Evolutionary conservation across 30 jellyfish, hydroid and myxozoan genomes (phyloP).

Genomic region (Mastigias papua): DNA sequence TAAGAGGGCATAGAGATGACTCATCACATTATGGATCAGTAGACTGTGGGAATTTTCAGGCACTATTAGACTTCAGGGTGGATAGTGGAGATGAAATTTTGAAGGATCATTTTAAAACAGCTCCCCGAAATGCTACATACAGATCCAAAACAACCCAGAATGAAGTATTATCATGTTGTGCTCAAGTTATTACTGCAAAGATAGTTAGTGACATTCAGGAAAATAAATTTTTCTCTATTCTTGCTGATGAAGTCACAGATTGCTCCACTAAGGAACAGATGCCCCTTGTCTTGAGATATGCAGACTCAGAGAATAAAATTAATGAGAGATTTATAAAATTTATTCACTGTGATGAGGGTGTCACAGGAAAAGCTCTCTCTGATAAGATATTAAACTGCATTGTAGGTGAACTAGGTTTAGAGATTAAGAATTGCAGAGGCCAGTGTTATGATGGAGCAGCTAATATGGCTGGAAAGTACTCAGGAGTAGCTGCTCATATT

Average conservation of each 20-base stretch:
- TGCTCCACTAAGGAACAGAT: neutral
- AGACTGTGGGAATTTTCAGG: no score
- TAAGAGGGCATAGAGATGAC: no score
- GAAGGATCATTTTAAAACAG: no score
- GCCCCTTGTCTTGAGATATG: neutral
- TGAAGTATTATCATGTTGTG: no score
- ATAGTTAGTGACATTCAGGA: neutral
- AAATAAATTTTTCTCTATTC: neutral
- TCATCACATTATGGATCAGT: no score
- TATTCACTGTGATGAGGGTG: conserved; percentile 1
- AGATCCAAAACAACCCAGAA: no score
- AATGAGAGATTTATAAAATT: neutral
- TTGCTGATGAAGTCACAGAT: neutral
- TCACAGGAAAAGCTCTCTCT: conserved; percentile 7
- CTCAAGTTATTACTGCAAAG: no score
- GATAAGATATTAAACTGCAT: conserved; percentile 4
- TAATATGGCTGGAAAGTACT: conserved; percentile 4
- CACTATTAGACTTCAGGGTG: no score
- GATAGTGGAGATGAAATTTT: no score
- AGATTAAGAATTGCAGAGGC: conserved; percentile 3
- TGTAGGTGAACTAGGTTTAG: conserved; percentile 4
- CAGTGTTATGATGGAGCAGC: conserved; percentile 31
- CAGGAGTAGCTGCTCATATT: conserved; percentile 13
- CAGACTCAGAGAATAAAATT: no score
- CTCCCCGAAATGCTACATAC: no score